Base-by-base conservation (phyloP, 2,888 invertebrate genomes). In the Gortyna flavago region DNA sequence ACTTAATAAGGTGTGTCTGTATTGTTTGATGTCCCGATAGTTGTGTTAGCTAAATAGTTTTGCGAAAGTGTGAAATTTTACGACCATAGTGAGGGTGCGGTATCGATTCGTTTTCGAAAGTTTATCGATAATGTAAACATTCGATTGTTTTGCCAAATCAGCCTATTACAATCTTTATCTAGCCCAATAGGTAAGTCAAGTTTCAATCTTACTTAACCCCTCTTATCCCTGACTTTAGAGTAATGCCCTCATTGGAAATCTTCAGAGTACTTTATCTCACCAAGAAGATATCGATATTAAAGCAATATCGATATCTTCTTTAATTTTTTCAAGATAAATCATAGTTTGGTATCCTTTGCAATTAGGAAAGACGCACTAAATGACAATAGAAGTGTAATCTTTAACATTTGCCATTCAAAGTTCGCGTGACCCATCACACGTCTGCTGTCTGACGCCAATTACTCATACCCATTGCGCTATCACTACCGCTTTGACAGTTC, bases 1-100 rank as follows among this genome's bases (percentile, higher is more conserved):
- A 88, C 84, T 81, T 85, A 81, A 80, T 81, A 85, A 86, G 72
- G 85, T 77, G 65, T 71, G 35, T 77, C 57, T 84, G 83, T 83
- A 83, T 77, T 85, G 81, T 81, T 35, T 79, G 75, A 85, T 67
- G 70, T 73, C 16, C 59, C 61, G 65, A 57, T 79, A 75, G 21
- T 41, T 29, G 61, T 72, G 68, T 71, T 41, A 68, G 61, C 67
- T 54, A 29, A 72, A 76, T 71, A 61, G 61, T 77, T 75, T n/a
- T 57, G 62, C 62, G 32, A 72, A 79, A 80, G 54, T 75, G 81
- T 81, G 68, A 75, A 59, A 69, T 81, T 75, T 81, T 69, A 65
- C 35, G 1, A 21, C 1, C 18, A 1, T 21, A 44, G 66, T 72
- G 59, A 70, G 25, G 35, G 21, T n/a, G 16, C 6, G 2, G 62